Conservation (phyloP, 2,113 vertebrate species). For the Grammatotria lemairii region DNA sequence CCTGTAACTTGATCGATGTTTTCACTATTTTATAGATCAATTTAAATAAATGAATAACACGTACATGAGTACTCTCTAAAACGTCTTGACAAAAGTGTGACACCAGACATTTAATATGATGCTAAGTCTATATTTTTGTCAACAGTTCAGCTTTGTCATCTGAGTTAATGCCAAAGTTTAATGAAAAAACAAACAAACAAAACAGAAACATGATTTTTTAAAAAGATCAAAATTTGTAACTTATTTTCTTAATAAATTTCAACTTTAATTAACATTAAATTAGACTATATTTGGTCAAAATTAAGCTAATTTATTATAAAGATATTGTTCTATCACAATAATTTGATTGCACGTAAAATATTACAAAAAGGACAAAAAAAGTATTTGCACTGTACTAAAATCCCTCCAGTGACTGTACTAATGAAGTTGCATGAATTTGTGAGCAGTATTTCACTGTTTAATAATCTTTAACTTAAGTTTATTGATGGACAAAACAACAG, state of each 20-base stretch:
- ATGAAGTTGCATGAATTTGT: background rate
- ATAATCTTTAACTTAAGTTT: background rate
- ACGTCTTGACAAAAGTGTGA: background rate
- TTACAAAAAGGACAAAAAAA: background rate
- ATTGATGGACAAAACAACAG: background rate
- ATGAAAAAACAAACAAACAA: rapidly evolving
- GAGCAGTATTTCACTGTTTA: background rate
- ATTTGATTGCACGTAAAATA: background rate
- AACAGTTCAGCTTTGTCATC: background rate
- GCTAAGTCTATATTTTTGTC: background rate
- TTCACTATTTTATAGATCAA: background rate
- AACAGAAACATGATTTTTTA: background rate
- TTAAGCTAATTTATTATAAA: background rate
- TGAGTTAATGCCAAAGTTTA: background rate
- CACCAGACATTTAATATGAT: background rate
- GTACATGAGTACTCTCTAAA: background rate
- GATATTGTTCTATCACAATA: background rate
- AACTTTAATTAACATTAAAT: background rate
- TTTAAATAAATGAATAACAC: background rate
- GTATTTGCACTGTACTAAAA: background rate
- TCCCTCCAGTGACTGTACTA: background rate
- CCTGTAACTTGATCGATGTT: background rate
- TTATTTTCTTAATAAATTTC: background rate
- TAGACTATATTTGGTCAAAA: background rate
- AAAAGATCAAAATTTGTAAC: background rate